These are phyloP conservation scores for Gambusia holbrooki DNA, from an alignment of 2,113 vertebrate species.

Conservation along the genomic window DNA sequence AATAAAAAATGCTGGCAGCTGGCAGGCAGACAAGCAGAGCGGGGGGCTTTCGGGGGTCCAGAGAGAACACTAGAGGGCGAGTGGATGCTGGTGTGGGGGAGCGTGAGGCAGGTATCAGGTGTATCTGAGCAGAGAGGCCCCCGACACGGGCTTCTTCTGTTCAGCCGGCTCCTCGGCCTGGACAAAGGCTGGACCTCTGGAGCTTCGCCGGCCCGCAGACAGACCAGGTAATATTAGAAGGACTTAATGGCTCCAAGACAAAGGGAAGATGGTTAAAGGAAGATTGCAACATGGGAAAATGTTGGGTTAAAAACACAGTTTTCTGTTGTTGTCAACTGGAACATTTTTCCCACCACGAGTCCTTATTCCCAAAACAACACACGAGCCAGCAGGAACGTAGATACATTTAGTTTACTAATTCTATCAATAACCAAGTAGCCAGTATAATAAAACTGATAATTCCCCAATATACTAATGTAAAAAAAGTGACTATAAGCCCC, in stretches of 20 bases:
- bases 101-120: slow-evolving; percentile 68
- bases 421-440: too few relatives aligned
- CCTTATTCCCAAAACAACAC: too few relatives aligned
- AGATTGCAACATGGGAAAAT: slow-evolving; percentile 68
- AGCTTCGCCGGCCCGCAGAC: slow-evolving; percentile 55
- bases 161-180: slow-evolving; percentile 56
- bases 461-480: not conserved
- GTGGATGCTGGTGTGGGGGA: slow-evolving; percentile 45
- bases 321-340: slow-evolving; percentile 11
- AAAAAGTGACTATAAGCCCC: not conserved
- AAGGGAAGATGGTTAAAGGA: slow-evolving; percentile 60
- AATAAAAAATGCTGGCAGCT: slow-evolving; percentile 41
- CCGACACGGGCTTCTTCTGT: slow-evolving; percentile 63
- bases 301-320: slow-evolving; percentile 42
- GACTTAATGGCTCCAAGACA: slow-evolving; percentile 67
- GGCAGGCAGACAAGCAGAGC: slow-evolving; percentile 46
- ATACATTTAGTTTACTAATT: not conserved
- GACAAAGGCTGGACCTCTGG: slow-evolving; percentile 64
- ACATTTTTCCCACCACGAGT: slow-evolving; percentile 22
- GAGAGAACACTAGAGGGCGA: slow-evolving; percentile 29
- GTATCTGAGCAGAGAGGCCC: slow-evolving; percentile 68
- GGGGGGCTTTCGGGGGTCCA: slow-evolving; percentile 49
- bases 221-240: slow-evolving; percentile 71
- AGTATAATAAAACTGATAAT: not conserved
- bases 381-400: too few relatives aligned